Conservation (phyloP, 2,113 vertebrate genomes). For the Abramis brama region DNA sequence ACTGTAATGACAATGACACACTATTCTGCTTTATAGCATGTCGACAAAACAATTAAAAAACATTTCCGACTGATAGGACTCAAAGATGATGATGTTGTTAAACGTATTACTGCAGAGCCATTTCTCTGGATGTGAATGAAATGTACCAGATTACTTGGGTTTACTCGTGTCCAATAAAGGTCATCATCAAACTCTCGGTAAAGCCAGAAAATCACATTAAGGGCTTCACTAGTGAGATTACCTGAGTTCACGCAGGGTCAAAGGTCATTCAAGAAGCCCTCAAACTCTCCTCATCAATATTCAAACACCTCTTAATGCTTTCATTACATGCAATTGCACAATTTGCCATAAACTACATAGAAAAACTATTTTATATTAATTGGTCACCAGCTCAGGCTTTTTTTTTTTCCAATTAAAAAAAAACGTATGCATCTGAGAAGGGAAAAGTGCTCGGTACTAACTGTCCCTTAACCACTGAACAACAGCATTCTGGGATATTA, state of each 20-base stretch:
- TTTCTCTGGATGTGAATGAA: background rate
- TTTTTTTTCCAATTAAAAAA: background rate
- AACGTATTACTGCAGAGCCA: background rate
- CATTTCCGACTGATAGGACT: background rate
- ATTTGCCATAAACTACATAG: background rate
- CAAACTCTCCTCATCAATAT: background rate
- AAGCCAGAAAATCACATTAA: slow-evolving; percentile 37
- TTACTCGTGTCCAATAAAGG: background rate
- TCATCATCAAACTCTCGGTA: background rate
- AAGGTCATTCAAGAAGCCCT: background rate
- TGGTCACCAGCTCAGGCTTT: background rate
- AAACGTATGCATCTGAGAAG: background rate
- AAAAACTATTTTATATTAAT: background rate
- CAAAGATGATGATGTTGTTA: background rate
- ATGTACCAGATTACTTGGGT: background rate
- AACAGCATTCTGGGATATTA: slow-evolving; percentile 31
- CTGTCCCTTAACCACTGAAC: background rate
- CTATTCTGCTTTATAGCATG: background rate
- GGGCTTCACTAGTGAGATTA: slow-evolving; percentile 10
- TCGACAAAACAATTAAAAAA: background rate
- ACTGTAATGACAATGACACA: background rate
- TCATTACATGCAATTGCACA: no score
- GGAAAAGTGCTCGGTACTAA: background rate
- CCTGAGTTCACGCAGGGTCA: background rate
- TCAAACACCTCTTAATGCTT: no score